Evolutionary conservation across 2,797 vertebrate species (phyloP).

Genomic region (Hippoglossus hippoglossus): DNA sequence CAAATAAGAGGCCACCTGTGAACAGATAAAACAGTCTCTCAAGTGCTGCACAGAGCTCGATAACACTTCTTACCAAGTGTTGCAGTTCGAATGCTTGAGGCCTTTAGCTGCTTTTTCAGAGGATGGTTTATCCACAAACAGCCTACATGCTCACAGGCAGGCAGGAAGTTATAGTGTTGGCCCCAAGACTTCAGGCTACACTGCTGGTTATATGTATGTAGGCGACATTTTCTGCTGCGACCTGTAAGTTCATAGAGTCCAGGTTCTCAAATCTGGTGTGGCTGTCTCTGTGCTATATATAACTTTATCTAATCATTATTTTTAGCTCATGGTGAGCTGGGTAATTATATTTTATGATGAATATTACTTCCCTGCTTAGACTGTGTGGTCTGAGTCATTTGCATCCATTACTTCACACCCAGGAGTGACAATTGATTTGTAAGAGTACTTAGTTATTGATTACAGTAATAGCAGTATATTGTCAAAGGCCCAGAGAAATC

Average conservation of each 20-base stretch:
- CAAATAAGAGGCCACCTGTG: constrained; percentile 10
- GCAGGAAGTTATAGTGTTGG: constrained; percentile 59
- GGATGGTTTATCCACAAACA: constrained; percentile 59
- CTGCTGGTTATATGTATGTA: constrained; percentile 37
- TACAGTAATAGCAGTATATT: neutral
- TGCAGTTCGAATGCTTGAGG: constrained; percentile 39
- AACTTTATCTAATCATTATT: constrained; percentile 7
- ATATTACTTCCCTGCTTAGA: neutral
- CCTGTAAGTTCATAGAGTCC: neutral
- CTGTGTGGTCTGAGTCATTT: neutral
- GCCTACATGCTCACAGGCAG: constrained; percentile 35
- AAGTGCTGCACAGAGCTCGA: constrained; percentile 9
- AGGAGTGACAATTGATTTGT: neutral
- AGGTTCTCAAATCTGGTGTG: no score
- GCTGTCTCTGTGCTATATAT: neutral
- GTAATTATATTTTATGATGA: no score
- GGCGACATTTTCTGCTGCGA: neutral
- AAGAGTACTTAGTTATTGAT: neutral
- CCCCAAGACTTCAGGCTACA: constrained; percentile 41
- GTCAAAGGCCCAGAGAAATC: constrained; percentile 4
- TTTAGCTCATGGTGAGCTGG: neutral
- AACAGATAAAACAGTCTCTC: constrained; percentile 24
- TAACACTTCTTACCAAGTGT: constrained; percentile 45
- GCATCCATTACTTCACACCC: neutral
- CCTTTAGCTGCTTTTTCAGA: constrained; percentile 51